Evolutionary conservation across 2,888 invertebrate species (phyloP), one percentile per base, ranked within the genome.

Genomic region (Lissonota sp.): DNA sequence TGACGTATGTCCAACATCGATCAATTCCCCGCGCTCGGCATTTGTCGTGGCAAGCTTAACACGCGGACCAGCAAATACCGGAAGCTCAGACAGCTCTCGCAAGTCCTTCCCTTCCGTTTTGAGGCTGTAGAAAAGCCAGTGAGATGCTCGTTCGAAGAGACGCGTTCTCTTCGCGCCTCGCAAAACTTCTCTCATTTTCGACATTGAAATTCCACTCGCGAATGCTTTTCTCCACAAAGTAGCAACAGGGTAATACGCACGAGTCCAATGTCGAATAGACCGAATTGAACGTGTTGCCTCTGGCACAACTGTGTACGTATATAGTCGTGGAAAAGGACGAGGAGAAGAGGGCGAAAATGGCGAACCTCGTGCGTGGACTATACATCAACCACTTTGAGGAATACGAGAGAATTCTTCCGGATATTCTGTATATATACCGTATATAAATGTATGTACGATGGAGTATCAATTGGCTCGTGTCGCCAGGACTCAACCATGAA

Each of bases 1-100:
- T 89, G 89, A 89, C 88, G 88, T 88, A 89, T 89, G 90, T 88
- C 88, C 51, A 88, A 85, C 89, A 89, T 89, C 90, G 89, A 89
- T 89, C 90, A 90, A 90, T 83, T 83, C 80, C 64, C 58, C 71
- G 55, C 69, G 53, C 66, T 79, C 37, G 57, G 57, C n/a, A 37
- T 10, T 40, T 66, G 74, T 73, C 55, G 51, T 60, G 49, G 51
- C n/a, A 42, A 16, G 44, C 16, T 7, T 5, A 51, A 40, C 16
- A 14, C n/a, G 26, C 49, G 16, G 26, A 40, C 62, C 57, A 40
- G 58, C 14, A 49, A 7, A 66, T 40, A 51, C 58, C 39, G 40
- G 49, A 69, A 55, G 49, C 26, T 26, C 26, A 67, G 66, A 49
- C 44, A 71, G 58, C 44, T 49, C 5, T 55, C 10, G 55, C 42